Evolutionary conservation across 2,113 vertebrate genomes (phyloP).

Genomic region (Cranoglanis bouderius): DNA sequence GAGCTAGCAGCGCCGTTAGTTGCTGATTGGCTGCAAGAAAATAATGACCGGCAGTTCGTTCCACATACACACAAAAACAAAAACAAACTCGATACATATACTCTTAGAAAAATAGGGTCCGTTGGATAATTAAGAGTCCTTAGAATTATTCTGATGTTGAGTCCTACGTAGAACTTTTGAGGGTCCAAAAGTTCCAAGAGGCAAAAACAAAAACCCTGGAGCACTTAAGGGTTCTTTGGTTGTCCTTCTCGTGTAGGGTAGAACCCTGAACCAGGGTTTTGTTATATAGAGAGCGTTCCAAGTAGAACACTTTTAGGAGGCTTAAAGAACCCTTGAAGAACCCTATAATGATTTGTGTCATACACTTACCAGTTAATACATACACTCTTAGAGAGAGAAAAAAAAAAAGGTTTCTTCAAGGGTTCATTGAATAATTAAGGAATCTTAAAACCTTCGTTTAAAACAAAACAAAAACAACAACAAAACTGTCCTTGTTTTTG

Average conservation of each 20-base stretch:
- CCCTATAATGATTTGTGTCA: background rate
- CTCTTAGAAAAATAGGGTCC: background rate
- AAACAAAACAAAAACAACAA: too few species aligned
- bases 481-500: background rate
- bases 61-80: too few species aligned
- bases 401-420: background rate
- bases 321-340: background rate
- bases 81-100: too few species aligned
- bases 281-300: background rate
- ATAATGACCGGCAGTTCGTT: background rate
- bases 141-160: too few species aligned
- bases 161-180: background rate
- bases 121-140: background rate
- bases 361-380: background rate
- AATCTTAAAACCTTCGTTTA: too few species aligned
- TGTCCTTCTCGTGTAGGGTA: background rate
- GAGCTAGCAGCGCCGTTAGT: background rate
- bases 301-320: background rate
- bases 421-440: background rate
- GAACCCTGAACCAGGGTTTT: background rate
- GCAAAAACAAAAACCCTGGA: background rate
- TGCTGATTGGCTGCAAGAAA: background rate
- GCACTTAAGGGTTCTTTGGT: background rate
- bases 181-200: background rate
- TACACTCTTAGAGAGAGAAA: background rate